phyloP scores from a whole-genome alignment of 2,888 invertebrate genomes.

The Steinernema hermaphroditum region DNA sequence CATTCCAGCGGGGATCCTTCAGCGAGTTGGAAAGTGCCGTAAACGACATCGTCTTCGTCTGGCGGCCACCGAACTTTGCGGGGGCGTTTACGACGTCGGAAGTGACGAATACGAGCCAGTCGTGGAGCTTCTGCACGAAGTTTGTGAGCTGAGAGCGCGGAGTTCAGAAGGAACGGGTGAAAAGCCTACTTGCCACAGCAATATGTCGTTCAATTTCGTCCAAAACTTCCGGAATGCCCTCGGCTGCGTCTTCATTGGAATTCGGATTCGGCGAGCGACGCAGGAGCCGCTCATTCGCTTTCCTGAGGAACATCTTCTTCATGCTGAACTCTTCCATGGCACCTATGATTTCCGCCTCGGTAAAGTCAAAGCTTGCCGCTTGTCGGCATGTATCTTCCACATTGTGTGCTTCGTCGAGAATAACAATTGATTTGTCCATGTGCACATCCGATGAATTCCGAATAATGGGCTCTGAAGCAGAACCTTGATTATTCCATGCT shows the following conservation, averaged over 20 bases:
- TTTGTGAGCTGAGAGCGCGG: constrained; percentile 38
- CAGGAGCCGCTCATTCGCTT: neutral
- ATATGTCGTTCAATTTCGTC: neutral
- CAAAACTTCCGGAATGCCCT: neutral
- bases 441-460: constrained; percentile 74
- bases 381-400: constrained; percentile 74
- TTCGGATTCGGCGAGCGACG: neutral
- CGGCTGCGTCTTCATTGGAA: too few relatives aligned
- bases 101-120: constrained; percentile 41
- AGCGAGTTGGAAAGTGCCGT: neutral
- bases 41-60: constrained; percentile 35
- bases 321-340: constrained; percentile 36
- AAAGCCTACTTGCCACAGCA: neutral
- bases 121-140: constrained; percentile 36
- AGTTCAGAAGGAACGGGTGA: too few relatives aligned
- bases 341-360: constrained; percentile 54
- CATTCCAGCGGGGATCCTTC: neutral
- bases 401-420: constrained; percentile 82
- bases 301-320: constrained; percentile 29
- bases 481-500: too few relatives aligned
- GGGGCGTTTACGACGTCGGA: constrained; percentile 22
- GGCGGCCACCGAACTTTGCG: constrained; percentile 34
- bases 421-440: constrained; percentile 73
- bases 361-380: constrained; percentile 57
- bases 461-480: constrained; percentile 64